Evolutionary conservation across 2,113 vertebrate genomes (phyloP).

Genomic region (Coregonus clupeaformis): DNA sequence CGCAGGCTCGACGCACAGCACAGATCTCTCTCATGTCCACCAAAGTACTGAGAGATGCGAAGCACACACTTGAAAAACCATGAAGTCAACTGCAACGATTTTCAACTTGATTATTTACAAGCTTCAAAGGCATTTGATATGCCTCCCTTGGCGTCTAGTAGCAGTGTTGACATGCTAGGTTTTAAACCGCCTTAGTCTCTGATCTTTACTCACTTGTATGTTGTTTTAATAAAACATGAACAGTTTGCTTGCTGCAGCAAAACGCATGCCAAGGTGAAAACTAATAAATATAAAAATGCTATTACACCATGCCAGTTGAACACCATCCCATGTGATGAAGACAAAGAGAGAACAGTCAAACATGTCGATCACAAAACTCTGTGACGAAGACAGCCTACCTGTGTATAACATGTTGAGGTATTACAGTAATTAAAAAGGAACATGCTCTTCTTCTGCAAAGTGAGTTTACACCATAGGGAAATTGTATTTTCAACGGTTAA

Average conservation of each 20-base stretch:
- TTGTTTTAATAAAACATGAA: constrained; percentile 71
- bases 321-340: neutral
- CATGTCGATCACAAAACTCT: too few relatives aligned
- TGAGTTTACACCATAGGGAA: constrained; percentile 72
- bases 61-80: constrained; percentile 51
- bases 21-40: constrained; percentile 16
- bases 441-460: constrained; percentile 46
- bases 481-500: constrained; percentile 64
- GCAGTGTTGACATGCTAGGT: constrained; percentile 62
- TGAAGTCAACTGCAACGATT: constrained; percentile 58
- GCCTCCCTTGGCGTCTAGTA: constrained; percentile 61
- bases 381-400: too few relatives aligned
- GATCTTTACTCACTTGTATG: constrained; percentile 62
- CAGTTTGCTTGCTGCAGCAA: constrained; percentile 50
- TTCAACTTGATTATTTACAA: constrained; percentile 48
- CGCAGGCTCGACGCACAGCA: constrained; percentile 14
- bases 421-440: constrained; percentile 3
- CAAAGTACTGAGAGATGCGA: constrained; percentile 11
- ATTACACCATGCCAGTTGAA: constrained; percentile 24
- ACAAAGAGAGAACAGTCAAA: neutral
- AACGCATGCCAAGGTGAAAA: constrained; percentile 61
- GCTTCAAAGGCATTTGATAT: constrained; percentile 73
- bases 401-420: neutral
- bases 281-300: constrained; percentile 50
- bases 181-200: constrained; percentile 60